Conservation (phyloP, 2,113 vertebrate species). For the Illadopsis cleaveri region DNA sequence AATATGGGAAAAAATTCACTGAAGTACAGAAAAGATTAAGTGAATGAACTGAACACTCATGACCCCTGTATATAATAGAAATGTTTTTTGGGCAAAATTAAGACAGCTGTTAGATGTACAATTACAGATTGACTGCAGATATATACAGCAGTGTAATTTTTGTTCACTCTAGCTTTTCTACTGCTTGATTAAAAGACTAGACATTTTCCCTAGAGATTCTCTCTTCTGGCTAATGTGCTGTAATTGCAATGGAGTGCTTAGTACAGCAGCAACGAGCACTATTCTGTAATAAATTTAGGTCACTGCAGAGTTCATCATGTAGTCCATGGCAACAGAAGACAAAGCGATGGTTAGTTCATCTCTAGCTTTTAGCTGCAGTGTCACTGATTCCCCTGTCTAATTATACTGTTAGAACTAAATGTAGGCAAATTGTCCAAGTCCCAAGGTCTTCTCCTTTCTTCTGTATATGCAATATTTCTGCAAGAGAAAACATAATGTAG, state of each 20-base stretch:
- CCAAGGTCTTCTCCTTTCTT: slow-evolving; percentile 22
- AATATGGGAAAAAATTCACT: neutral
- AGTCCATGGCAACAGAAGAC: slow-evolving; percentile 74
- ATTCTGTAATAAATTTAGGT: slow-evolving; percentile 78
- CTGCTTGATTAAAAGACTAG: slow-evolving; percentile 76
- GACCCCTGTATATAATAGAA: slow-evolving; percentile 35
- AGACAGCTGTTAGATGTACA: neutral
- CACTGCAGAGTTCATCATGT: slow-evolving; percentile 75
- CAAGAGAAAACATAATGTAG: neutral
- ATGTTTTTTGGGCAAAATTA: slow-evolving; percentile 34
- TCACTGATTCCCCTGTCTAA: slow-evolving; percentile 64
- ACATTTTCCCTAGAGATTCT: slow-evolving; percentile 69
- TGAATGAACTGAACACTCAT: neutral
- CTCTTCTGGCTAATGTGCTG: slow-evolving; percentile 70
- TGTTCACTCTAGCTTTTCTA: slow-evolving; percentile 58
- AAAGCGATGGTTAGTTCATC: slow-evolving; percentile 64
- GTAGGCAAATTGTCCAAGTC: slow-evolving; percentile 50
- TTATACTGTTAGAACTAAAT: slow-evolving; percentile 70
- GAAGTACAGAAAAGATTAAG: slow-evolving; percentile 42
- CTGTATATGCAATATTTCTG: slow-evolving; percentile 18
- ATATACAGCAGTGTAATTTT: slow-evolving; percentile 37
- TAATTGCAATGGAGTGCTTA: slow-evolving; percentile 74
- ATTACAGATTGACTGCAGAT: neutral
- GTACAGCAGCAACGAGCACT: slow-evolving; percentile 21
- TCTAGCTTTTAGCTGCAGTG: slow-evolving; percentile 56